Evolutionary conservation across 2,113 vertebrate species (phyloP), one percentile per base, ranked within the genome.

Genomic region (Hemicordylus capensis): DNA sequence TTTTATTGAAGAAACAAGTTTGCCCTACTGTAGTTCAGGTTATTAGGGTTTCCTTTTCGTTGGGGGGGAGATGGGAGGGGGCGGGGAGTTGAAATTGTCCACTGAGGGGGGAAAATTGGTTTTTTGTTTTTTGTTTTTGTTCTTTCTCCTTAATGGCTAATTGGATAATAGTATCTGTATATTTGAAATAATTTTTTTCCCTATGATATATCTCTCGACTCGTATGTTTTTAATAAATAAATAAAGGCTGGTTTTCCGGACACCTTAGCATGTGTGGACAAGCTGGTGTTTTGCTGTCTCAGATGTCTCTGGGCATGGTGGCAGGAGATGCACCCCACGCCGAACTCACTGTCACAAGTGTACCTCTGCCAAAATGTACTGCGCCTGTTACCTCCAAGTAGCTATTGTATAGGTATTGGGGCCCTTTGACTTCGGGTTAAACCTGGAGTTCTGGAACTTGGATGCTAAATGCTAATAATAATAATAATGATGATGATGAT

Each of bases 151-250:
- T 92, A 76, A 63, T 86, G 88, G 70, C 77, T 81, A 64, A 78
- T 91, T 91, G 93, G 85, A 90, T 73, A 91, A 77, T 88, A 81
- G 20, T 93, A 81, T 96, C 93, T 96, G 95, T 95, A 93, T 95
- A 94, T 95, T 94, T 96, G 95, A 96, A 85, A 70, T 91, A 82
- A 86, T 91, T 94, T 95, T 94, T 54, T 85, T 85, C 94, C 92
- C 91, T 92, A 42, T 86, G 84, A 31, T 90, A 79, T 86, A 94
- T 91, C 70, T 92, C 81, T 90, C 85, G 88, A 74, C 90, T 94
- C 64, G 1, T 94, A 66, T 81, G 76, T 90, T 94, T 94, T 94
- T 92, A 85, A 59, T 89, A 91, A 95, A 93, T 77, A 84, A 91
- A 81, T 94, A 92, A 92, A 94, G 89, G 87, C 85, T 89, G 78